Evolutionary conservation across 2,888 invertebrate genomes (phyloP), one percentile per base, ranked within the genome.

Genomic region (Cryptophagus acutangulus): DNA sequence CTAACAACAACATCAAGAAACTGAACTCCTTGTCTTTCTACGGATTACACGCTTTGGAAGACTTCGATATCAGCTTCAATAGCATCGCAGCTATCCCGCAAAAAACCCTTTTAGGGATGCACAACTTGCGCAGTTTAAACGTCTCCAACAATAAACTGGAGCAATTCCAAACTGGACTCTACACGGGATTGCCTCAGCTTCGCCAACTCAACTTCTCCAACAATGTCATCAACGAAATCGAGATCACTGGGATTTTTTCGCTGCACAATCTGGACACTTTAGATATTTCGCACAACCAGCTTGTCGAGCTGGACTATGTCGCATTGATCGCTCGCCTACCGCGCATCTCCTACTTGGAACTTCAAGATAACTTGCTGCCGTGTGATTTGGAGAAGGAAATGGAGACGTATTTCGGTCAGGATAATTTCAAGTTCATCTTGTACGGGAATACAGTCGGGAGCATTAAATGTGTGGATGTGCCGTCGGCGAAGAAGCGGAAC

Each of bases 321-420:
- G 45, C 51, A 3, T 44, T 69, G 14, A 53, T 63, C 8, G 46
- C 57, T 1, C 54, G 67, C 35, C 45, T 66, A 30, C 67, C 67
- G 0, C 57, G 55, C 14, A 45, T 69, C 3, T 46, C 64, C 1
- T 61, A 60, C 37, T 36, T 69, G 1, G 49, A 51, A 30, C 40
- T 69, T 6, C 58, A 62, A 30, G 50, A 61, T 29, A 69, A 69
- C 37, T 18, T 38, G 2, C 54, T 62, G 41, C 59, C 62, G 2
- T 69, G 69, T 40, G 59, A 59, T 38, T 45, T 68, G 24, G 60
- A 66, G 30, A 45, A 54, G 9, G 65, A 68, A 26, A 67, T 68
- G 61, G 51, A 55, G 17, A 49, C 52, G 1, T 58, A 57, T 40
- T 66, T 65, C 38, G 47, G 46, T 8, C 57, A 62, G 14, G 65